Base-by-base conservation (phyloP, 2,113 vertebrate genomes). In the Poeciliopsis retropinna region DNA sequence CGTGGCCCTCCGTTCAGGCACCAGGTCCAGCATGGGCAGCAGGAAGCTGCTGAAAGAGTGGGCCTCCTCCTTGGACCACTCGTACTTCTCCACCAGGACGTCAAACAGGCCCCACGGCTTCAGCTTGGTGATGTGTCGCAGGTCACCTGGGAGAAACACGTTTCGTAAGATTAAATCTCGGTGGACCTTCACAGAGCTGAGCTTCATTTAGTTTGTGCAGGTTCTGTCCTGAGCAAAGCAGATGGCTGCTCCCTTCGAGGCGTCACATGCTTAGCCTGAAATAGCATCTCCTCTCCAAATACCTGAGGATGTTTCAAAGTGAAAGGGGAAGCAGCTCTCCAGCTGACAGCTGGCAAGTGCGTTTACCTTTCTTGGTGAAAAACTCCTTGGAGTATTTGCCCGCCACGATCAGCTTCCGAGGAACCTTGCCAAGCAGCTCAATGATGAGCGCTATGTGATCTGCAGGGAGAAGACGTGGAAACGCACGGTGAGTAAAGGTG, bases 361-460 rank as follows among this genome's bases (percentile, higher is more conserved):
- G 62, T 87, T 88, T 96, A 99, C 98, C 98, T 97, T 99, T 99
- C 94, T 99, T 99, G 91, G 96, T 98, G 96, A 99, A 99, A 92
- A 99, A 99, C 67, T 98, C 97, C 95, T 98, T 98, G 82, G 98
- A 96, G 90, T 99, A 98, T 96, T 99, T 99, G 82, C 98, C 98
- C 66, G 96, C 95, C 85, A 95, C 79, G 86, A 99, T 95, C 82
- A 99, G 95, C 92, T 99, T 99, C 79, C 98, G 96, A 89, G 97
- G 98, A 92, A 99, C 95, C 89, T 97, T 98, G 5, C 98, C 98
- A 72, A 99, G 93, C 81, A 99, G 96, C 93, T 99, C 98, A 76
- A 99, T 99, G 90, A 99, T 98, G 87, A 99, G 92, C 6, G 98
- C 98, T 79, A 99, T 99, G 93, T 99, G 98, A 93, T 99, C 98